These are phyloP conservation scores for Agrotis exclamationis DNA, from an alignment of 2,888 invertebrate species.

Conservation along the genomic window DNA sequence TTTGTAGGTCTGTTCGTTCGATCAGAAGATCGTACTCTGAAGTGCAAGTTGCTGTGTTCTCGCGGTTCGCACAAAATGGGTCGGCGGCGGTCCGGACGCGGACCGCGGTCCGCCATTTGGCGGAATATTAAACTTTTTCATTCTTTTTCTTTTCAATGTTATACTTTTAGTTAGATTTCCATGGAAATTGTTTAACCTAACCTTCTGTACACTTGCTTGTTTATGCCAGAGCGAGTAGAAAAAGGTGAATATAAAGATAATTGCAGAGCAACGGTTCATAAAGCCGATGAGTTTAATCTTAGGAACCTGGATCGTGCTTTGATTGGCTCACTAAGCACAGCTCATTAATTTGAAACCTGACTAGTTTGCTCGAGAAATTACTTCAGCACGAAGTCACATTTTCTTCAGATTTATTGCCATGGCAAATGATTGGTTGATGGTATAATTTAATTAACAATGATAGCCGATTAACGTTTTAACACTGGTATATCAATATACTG, in stretches of 20 bases:
- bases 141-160: no score
- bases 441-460: neutral
- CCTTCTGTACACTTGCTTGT: neutral
- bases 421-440: neutral
- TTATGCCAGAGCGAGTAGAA: slow-evolving; percentile 5
- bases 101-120: no score
- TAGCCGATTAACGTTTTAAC: neutral
- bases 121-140: no score
- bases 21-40: no score
- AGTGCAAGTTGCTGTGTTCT: no score
- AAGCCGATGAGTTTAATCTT: slow-evolving; percentile 34
- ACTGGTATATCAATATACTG: neutral
- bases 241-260: slow-evolving; percentile 45
- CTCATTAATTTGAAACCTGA: slow-evolving; percentile 34
- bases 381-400: neutral
- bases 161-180: no score
- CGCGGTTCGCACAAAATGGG: no score
- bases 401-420: neutral
- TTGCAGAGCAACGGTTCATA: slow-evolving; percentile 8
- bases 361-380: slow-evolving; percentile 12
- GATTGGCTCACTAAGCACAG: slow-evolving; percentile 30
- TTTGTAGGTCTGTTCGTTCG: no score
- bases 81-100: no score
- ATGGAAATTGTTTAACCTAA: no score
- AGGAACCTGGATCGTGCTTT: slow-evolving; percentile 24